These are phyloP conservation scores for Apoda limacodes DNA, from an alignment of 2,888 invertebrate species.

Conservation along the genomic window DNA sequence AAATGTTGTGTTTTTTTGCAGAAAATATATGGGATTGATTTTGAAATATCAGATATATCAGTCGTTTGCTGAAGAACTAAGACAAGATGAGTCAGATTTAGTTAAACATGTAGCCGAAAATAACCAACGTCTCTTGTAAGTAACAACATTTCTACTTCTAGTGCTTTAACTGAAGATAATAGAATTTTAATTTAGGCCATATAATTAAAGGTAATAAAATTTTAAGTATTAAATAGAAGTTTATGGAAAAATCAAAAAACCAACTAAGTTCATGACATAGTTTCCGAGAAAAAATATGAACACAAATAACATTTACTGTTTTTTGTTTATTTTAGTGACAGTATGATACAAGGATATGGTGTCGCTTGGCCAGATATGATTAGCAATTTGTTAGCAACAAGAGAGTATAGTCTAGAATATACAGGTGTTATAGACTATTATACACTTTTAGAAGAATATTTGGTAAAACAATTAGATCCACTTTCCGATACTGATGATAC, in stretches of 20 bases:
- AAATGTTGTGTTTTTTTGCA: conserved; percentile 29
- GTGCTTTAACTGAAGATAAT: neutral
- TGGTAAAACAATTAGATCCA: conserved; percentile 59
- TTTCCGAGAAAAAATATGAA: neutral
- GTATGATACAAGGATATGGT: conserved; percentile 57
- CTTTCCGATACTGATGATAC: conserved; percentile 28
- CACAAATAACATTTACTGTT: conserved; percentile 4
- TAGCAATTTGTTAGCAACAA: conserved; percentile 53
- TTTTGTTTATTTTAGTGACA: conserved; percentile 38
- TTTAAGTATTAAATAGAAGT: neutral
- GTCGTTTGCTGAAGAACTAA: conserved; percentile 57
- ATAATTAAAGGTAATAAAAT: conserved; percentile 1
- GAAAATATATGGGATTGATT: conserved; percentile 68
- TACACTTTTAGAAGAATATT: conserved; percentile 63
- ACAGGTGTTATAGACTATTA: conserved; percentile 68
- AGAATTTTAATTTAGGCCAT: neutral
- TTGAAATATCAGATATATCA: conserved; percentile 70
- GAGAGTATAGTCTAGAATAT: conserved; percentile 57
- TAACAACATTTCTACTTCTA: too few relatives aligned
- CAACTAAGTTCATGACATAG: neutral
- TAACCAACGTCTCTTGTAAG: conserved; percentile 53
- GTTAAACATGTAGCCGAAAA: conserved; percentile 47
- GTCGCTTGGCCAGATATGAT: conserved; percentile 60
- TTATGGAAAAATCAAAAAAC: too few relatives aligned
- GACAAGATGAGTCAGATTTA: conserved; percentile 52